Base-by-base conservation (phyloP, 2,113 vertebrate genomes). In the Abramis brama region DNA sequence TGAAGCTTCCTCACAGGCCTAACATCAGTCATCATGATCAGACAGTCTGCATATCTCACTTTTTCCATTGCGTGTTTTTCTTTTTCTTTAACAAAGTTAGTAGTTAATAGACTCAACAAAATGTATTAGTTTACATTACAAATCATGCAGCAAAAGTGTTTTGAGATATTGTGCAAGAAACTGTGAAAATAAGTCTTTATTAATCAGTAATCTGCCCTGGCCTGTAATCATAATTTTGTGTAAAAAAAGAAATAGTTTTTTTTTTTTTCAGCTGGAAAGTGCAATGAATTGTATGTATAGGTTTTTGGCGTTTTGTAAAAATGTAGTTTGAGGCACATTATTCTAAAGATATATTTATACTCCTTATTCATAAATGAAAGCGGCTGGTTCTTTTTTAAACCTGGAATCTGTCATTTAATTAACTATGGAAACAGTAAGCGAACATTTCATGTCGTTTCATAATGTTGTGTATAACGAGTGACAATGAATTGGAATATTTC, bases 21-120 rank as follows among this genome's bases (percentile, higher is more conserved):
- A 52, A 68, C 19, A n/a, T 82, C 62, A 70, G 80, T 52, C 17
- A 82, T 55, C 62, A 55, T 13, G 90, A 85, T 89, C 87, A 91
- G 91, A 89, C 88, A 86, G 66, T 88, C 78, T 86, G 73, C 74
- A 86, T 92, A 90, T 93, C 91, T 87, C 86, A 93, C 92, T 92
- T 89, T 90, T 89, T 86, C 89, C 30, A 39, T 74, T 36, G 30
- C 68, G 4, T 77, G 30, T 57, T 12, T 74, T 43, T 87, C 85
- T 79, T 33, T 68, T 39, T 68, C 21, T 81, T 78, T 84, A 88
- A 78, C 86, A 55, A 47, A 74, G 71, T 3, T 74, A 74, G 15
- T 17, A 47, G 5, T 74, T 25, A 50, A 23, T 23, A 23, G 55
- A 21, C 19, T 57, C 68, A 11, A 23, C 36, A 39, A 39, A 73